phyloP scores from a whole-genome alignment of 2,797 vertebrate species.

The Aulostomus chinensis region DNA sequence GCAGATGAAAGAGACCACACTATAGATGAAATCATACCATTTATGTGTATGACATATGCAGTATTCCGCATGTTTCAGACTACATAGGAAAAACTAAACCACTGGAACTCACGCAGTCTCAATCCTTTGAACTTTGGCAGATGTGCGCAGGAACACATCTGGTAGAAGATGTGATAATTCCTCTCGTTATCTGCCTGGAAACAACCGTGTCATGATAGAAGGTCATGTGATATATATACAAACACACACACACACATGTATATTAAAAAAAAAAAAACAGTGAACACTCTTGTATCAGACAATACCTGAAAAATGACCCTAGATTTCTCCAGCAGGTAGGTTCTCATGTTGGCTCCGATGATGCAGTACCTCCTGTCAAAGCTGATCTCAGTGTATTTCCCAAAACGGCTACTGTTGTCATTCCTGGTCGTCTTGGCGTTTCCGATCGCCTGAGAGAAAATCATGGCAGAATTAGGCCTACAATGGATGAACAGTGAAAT shows the following conservation, averaged over 20 bases:
- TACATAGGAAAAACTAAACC: not conserved
- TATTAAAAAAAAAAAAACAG: too few species aligned
- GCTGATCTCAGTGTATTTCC: slow-evolving; percentile 98
- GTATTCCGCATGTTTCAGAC: too few species aligned
- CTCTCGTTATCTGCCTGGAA: slow-evolving; percentile 93
- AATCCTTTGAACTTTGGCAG: slow-evolving; percentile 87
- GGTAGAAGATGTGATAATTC: slow-evolving; percentile 99
- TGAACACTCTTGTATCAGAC: not conserved
- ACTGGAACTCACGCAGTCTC: slow-evolving; percentile 84
- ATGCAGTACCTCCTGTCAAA: slow-evolving; percentile 91
- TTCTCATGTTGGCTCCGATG: slow-evolving; percentile 97
- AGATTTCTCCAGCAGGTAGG: slow-evolving; percentile 97
- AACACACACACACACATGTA: not conserved
- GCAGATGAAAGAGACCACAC: slow-evolving; percentile 6
- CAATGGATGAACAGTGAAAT: too few species aligned
- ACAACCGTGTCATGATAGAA: not conserved
- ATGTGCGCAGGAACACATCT: slow-evolving; percentile 91
- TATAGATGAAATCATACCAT: not conserved
- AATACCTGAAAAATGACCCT: slow-evolving; percentile 95
- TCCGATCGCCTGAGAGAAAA: slow-evolving; percentile 88
- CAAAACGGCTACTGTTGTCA: slow-evolving; percentile 98
- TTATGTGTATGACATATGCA: too few species aligned
- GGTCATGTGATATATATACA: not conserved
- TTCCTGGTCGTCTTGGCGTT: slow-evolving; percentile 99
- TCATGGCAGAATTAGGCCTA: not conserved